A percentile compares a stretch with the other conserved stretches of the same genome.
Conservation (phyloP, 2,797 vertebrate genomes). For the Telmatherina bonti region DNA sequence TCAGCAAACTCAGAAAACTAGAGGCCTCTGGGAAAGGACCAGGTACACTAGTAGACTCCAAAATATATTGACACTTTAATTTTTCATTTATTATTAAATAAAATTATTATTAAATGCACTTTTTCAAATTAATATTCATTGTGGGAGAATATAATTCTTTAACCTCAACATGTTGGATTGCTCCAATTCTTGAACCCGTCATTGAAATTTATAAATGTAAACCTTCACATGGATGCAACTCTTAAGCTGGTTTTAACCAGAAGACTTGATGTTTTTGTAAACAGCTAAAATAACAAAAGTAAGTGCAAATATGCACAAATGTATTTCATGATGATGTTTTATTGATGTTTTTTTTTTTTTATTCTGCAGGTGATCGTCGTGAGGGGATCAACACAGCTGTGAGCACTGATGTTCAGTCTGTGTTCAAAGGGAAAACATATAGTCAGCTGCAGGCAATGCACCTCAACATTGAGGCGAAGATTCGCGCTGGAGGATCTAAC, state of each 20-base stretch:
- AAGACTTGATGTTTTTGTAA: not conserved
- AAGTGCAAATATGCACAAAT: no score
- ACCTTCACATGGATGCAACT: not conserved
- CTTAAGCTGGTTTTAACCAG: not conserved
- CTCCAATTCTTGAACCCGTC: no score
- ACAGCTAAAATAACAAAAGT: not conserved
- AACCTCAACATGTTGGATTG: no score
- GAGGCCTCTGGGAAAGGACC: constrained; percentile 95
- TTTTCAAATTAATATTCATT: no score
- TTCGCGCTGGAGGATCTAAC: constrained; percentile 92
- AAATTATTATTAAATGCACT: no score
- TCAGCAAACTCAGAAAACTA: constrained; percentile 94
- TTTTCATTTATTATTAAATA: no score
- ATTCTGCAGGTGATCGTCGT: constrained; percentile 89
- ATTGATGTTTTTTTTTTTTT: not conserved
- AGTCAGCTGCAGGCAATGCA: constrained; percentile 95
- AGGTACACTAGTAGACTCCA: constrained; percentile 43
- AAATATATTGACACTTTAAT: not conserved
- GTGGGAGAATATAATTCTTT: no score
- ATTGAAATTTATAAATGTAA: not conserved
- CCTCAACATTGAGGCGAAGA: constrained; percentile 94
- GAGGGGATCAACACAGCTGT: constrained; percentile 97
- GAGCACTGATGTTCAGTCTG: constrained; percentile 92
- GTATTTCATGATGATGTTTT: not conserved
- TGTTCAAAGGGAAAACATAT: constrained; percentile 99